Base-by-base conservation (phyloP, 92 coral and sea anemone species). In the Galaxea fascicularis region DNA sequence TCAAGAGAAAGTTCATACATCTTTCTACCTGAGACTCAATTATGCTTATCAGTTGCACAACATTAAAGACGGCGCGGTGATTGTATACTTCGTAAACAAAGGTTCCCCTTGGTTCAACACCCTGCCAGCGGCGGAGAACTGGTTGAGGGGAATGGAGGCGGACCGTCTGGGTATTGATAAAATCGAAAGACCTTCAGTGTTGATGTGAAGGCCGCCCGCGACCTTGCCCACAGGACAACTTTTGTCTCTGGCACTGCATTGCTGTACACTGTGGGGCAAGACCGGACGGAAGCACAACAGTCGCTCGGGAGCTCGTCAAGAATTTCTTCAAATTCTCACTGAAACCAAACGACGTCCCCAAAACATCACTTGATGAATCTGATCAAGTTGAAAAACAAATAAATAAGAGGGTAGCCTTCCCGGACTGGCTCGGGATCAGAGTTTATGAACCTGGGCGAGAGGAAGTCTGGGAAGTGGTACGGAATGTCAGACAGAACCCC, bases 341-440 rank as follows among this genome's bases (percentile, higher is more conserved):
- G 11, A 5, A 8, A 1, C 75, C 51, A 16, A 66, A 12, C n/a
- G 72, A 66, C 16, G 4, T 12, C 72, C 72, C 72, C 24, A 66
- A 35, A 26, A 66, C 72, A 4, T 66, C 46, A 15, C 46, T 66
- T 4, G 72, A 66, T 26, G 44, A 66, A 66, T 66, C 27, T 44
- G 72, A 66, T 35, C 6, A 66, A 18, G 72, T 66, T 22, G 53
- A 70, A 41, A 35, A 47, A 20, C 73, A 29, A 7, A 17, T 68
- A 4, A 68, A 68, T 0, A 22, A 39, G 53, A 26, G 28, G 15
- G 15, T 3, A 17, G 10, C 14, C 4, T 10, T 70, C 8, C 4
- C 75, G 4, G 53, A 70, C 21, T 35, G 75, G 75, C 46, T 74
- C 25, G 79, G 79, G 17, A 74, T 74, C 79, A 16, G 79, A 8